phyloP scores from a whole-genome alignment of 2,797 vertebrate genomes.

The Pseudocheirus occidentalis region DNA sequence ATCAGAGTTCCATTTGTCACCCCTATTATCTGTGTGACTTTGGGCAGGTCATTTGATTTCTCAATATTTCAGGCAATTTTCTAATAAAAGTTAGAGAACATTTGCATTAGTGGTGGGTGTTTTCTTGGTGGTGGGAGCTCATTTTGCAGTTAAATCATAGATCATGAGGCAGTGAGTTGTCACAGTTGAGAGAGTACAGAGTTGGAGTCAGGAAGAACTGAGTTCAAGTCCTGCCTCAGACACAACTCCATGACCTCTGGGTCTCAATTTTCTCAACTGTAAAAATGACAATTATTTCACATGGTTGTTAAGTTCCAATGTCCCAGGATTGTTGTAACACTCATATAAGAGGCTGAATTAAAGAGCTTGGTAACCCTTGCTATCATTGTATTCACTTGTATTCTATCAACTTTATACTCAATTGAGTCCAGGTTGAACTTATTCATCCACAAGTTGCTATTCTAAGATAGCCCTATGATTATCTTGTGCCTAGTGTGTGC shows the following conservation, averaged over 20 bases:
- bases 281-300: not conserved
- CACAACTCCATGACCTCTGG: not conserved
- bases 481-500: not conserved
- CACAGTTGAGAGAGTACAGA: not conserved
- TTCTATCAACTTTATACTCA: not conserved
- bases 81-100: not conserved
- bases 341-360: not conserved
- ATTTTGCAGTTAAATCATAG: not conserved
- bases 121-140: not conserved
- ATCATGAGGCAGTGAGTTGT: not conserved
- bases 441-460: not conserved
- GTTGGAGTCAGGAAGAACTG: not conserved
- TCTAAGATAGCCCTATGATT: not conserved
- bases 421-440: not conserved
- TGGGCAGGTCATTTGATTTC: not conserved
- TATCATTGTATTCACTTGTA: not conserved
- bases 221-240: not conserved
- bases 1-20: not conserved
- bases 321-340: not conserved
- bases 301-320: not conserved
- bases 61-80: not conserved
- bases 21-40: not conserved
- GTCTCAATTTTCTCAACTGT: not conserved
- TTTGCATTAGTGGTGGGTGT: not conserved
- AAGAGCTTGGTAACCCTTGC: not conserved